Base-by-base conservation (phyloP, 1,140 invertebrate species). In the Drosophila ercepeae region DNA sequence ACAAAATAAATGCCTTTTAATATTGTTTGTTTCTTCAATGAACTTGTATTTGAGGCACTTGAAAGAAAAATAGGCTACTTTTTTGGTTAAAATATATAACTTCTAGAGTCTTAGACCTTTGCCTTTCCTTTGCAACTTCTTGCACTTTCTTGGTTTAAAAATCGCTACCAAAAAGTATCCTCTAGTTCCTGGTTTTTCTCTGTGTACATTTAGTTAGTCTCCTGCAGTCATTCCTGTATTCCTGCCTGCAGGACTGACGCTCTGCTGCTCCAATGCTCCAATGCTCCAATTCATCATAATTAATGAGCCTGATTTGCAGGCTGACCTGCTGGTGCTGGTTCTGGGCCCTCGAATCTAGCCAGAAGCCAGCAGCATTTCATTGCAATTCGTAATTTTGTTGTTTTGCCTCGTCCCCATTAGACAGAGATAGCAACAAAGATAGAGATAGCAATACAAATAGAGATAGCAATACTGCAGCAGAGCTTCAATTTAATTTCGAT, bases 301-400 rank as follows among this genome's bases (percentile, higher is more conserved):
- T 84, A 84, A 84, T 84, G 81, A 75, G 79, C 75, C 76, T 79
- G 79, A 84, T 86, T 84, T 86, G 60, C 53, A 78, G 75, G 46
- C 52, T 71, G 39, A 71, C 68, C 53, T 71, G 65, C 16, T 55
- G 18, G 9, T 19, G 53, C 25, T 50, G 16, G 1, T 32, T 32
- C 29, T 11, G 29, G 29, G 59, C 21, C 64, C 45, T 51, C 8
- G 29, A 44, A 45, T 36, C 50, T 25, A 5, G 29, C 46, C 18
- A 36, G 53, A 29, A 71, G 53, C 27, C 65, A 13, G 34, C 16
- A 50, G 9, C 29, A 32, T 46, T 71, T 27, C 39, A 59, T 46
- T 48, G 42, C 50, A 67, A 55, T 55, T 69, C 51, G 25, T 18
- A 19, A 48, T 69, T 55, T 42, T 29, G 41, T 41, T 36, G 27